Evolutionary conservation across 1,140 invertebrate species (phyloP).

Genomic region (Drosophila pseudoananassae): DNA sequence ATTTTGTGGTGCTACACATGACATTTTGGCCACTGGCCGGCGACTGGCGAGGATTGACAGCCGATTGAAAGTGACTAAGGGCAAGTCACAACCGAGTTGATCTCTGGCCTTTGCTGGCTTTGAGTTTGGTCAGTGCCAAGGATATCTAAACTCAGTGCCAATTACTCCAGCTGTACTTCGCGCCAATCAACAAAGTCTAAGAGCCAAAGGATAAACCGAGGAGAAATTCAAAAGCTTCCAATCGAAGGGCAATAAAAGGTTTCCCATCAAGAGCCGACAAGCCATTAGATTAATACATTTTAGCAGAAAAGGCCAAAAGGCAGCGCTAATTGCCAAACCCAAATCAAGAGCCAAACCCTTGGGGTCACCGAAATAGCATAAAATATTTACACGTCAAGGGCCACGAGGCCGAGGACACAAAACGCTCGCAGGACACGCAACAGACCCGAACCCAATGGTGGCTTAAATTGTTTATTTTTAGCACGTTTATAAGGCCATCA

Average conservation of each 20-base stretch:
- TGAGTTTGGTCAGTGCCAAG: conserved; percentile 32
- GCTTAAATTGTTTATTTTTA: conserved; percentile 76
- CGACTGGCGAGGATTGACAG: conserved; percentile 35
- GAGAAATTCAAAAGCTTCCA: not conserved
- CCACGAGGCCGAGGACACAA: conserved; percentile 23
- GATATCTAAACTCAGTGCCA: conserved; percentile 27
- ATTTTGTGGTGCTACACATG: conserved; percentile 60
- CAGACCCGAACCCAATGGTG: conserved; percentile 26
- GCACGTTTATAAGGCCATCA: conserved; percentile 77
- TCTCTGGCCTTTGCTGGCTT: conserved; percentile 25
- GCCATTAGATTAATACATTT: conserved; percentile 54
- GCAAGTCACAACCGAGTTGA: not conserved
- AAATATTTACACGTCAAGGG: conserved; percentile 79
- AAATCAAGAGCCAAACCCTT: conserved; percentile 55
- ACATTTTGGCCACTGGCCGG: conserved; percentile 52
- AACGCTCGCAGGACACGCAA: conserved; percentile 61
- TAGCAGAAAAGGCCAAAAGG: conserved; percentile 35
- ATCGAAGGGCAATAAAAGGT: conserved; percentile 18
- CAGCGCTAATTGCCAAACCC: conserved; percentile 71
- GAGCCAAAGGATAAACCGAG: not conserved
- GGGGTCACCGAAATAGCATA: conserved; percentile 50
- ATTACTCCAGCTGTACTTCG: conserved; percentile 5
- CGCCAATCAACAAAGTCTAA: not conserved
- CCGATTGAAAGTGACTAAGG: conserved; percentile 9
- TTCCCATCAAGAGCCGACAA: conserved; percentile 28